Conservation (phyloP, 2,113 vertebrate species). For the Mirza zaza region DNA sequence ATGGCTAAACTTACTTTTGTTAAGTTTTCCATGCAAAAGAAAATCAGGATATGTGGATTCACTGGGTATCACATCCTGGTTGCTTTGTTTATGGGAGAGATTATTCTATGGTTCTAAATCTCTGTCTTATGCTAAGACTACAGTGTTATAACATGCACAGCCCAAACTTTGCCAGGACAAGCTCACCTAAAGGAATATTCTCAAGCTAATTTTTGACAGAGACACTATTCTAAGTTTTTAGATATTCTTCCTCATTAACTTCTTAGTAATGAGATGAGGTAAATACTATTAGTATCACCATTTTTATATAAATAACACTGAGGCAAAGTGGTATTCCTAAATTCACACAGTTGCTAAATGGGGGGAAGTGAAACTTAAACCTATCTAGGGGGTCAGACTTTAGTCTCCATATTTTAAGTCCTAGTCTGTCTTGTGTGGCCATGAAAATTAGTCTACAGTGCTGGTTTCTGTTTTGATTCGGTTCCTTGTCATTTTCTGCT, state of each 20-base stretch:
- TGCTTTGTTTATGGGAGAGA: background rate
- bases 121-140: background rate
- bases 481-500: background rate
- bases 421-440: accelerated
- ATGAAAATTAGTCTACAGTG: too few species aligned
- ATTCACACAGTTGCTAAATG: background rate
- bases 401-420: background rate
- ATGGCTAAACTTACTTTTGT: background rate
- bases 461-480: background rate
- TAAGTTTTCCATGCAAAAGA: background rate
- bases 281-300: background rate
- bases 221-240: background rate
- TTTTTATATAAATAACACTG: background rate
- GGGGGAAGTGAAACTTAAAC: background rate
- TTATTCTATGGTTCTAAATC: background rate
- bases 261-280: background rate
- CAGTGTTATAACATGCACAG: background rate
- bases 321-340: background rate
- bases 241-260: background rate
- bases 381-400: background rate
- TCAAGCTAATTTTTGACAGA: background rate
- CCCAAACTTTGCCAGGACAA: background rate
- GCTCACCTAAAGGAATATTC: background rate
- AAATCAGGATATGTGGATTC: background rate
- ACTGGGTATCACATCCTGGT: background rate